Percentiles rank a stretch among this genome's conserved stretches.
These are phyloP conservation scores for Corythucha ciliata DNA, from an alignment of 2,888 invertebrate species.

Conservation along the genomic window DNA sequence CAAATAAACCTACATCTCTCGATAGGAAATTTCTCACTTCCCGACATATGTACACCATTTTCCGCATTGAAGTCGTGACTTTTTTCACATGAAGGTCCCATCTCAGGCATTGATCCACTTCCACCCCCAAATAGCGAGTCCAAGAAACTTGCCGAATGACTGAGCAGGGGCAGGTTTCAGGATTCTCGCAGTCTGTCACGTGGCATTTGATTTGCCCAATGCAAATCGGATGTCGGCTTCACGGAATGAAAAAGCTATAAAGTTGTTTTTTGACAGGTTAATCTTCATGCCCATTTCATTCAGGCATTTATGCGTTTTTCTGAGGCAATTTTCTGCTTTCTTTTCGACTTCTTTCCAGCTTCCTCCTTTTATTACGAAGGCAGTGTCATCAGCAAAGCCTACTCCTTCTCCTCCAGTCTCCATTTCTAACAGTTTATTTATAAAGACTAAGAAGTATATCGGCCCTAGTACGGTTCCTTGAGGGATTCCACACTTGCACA, in stretches of 20 bases:
- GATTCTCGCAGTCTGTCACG: not conserved
- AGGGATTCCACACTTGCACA: constrained; percentile 15
- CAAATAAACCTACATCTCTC: not conserved
- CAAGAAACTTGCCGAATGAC: not conserved
- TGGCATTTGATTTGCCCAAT: not conserved
- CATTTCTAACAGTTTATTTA: constrained; percentile 7
- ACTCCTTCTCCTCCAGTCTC: not conserved
- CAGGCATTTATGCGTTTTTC: not conserved
- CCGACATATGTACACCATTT: not conserved
- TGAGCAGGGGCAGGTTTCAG: not conserved
- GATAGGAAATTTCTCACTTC: constrained; percentile 2
- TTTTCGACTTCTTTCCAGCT: constrained; percentile 3
- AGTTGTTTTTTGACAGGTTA: constrained; percentile 12
- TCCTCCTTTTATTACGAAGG: not conserved
- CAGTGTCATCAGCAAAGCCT: constrained; percentile 16
- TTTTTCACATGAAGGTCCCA: constrained; percentile 9
- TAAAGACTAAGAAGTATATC: constrained; percentile 12
- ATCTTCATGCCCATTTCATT: constrained; percentile 5
- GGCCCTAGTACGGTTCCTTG: constrained; percentile 18
- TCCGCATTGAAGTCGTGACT: not conserved
- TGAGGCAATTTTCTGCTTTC: constrained; percentile 5
- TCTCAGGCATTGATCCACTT: constrained; percentile 8
- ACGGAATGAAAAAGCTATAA: constrained; percentile 1
- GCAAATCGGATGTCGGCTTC: not conserved
- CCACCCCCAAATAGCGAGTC: constrained; percentile 9